Evolutionary conservation across 1,140 invertebrate genomes (phyloP).

Genomic region (Harpegnathos saltator): DNA sequence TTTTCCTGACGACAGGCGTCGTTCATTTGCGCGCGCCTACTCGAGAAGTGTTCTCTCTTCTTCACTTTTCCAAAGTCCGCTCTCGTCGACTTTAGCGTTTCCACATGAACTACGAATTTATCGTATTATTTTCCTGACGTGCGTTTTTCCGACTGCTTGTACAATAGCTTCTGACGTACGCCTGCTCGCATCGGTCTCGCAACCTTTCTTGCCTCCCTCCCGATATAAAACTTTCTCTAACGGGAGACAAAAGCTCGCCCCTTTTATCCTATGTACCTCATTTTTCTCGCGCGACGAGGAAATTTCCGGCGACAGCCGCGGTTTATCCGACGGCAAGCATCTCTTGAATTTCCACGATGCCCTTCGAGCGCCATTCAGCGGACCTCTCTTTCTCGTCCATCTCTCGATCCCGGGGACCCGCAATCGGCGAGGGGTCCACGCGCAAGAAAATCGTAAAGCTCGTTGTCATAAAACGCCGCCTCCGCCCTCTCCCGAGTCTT

Average conservation of each 20-base stretch:
- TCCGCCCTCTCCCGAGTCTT: neutral
- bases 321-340: slow-evolving; percentile 4
- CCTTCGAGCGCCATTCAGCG: neutral
- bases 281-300: neutral
- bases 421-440: slow-evolving; percentile 1
- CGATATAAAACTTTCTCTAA: no score
- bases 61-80: no score
- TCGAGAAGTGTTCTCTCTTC: no score
- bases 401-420: slow-evolving; percentile 9
- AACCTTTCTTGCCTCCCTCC: no score
- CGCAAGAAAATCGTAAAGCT: slow-evolving; percentile 65
- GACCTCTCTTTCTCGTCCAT: slow-evolving; percentile 35
- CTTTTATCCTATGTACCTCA: neutral
- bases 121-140: neutral
- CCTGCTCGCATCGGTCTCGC: no score
- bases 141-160: no score
- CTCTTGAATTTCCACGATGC: slow-evolving; percentile 18
- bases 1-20: no score
- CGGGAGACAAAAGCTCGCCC: neutral
- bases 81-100: no score
- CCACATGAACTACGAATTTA: neutral
- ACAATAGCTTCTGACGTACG: no score
- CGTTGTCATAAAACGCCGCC: slow-evolving; percentile 66
- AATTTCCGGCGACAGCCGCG: neutral
- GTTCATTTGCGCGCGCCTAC: no score